Evolutionary conservation across 2,888 invertebrate species (phyloP).

Genomic region (Drosophila trichaetosa): DNA sequence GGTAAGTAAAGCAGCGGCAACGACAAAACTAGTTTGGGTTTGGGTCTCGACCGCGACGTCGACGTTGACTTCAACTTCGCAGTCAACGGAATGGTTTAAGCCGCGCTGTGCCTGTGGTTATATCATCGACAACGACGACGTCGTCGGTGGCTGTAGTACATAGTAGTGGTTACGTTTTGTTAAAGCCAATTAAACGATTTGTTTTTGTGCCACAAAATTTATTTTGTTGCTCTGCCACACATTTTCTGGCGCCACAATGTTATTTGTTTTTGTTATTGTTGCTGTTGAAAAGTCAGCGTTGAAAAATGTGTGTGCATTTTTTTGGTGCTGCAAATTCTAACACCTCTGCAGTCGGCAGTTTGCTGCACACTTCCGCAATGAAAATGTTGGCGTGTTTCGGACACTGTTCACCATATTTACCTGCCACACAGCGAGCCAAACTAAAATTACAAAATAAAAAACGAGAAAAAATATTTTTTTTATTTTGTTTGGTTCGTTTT

Average conservation of each 20-base stretch:
- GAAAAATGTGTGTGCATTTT: conserved; percentile 52
- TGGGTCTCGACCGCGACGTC: conserved; percentile 4
- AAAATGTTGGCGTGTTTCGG: conserved; percentile 47
- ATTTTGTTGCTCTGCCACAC: conserved; percentile 53
- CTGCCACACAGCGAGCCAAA: conserved; percentile 49
- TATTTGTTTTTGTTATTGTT: conserved; percentile 12
- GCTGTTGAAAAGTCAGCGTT: conserved; percentile 30
- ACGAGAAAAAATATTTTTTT: conserved; percentile 38
- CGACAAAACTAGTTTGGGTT: conserved; percentile 64
- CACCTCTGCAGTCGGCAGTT: conserved; percentile 65
- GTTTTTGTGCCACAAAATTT: conserved; percentile 62
- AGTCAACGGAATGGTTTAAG: conserved; percentile 71
- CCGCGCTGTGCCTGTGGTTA: conserved; percentile 48
- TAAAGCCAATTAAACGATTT: conserved; percentile 80
- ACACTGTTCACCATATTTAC: conserved; percentile 51
- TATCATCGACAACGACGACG: conserved; percentile 61
- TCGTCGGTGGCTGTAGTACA: conserved; percentile 50
- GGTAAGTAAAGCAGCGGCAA: conserved; percentile 59
- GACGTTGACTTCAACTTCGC: conserved; percentile 30
- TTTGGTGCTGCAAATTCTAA: conserved; percentile 63
- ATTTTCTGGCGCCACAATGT: conserved; percentile 20
- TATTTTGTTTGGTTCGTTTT: conserved; percentile 27
- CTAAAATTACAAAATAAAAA: conserved; percentile 25
- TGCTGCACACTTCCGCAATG: conserved; percentile 75
- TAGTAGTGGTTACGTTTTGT: conserved; percentile 76